These are phyloP conservation scores for Taurulus bubalis DNA, from an alignment of 2,113 vertebrate genomes.

Conservation along the genomic window DNA sequence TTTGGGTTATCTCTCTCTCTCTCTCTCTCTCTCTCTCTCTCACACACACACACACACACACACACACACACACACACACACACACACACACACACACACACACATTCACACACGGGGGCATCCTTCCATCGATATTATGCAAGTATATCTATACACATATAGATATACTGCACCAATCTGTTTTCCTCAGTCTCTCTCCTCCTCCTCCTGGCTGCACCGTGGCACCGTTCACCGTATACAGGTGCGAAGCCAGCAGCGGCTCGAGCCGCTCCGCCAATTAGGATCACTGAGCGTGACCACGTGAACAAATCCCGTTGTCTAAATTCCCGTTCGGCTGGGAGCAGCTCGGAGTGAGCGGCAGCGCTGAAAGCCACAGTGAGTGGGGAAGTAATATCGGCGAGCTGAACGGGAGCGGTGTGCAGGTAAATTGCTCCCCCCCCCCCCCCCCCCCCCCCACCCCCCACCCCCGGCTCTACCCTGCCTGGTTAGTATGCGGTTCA, in stretches of 20 bases:
- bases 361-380: slow-evolving; percentile 59
- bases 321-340: slow-evolving; percentile 72
- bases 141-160: background rate
- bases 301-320: slow-evolving; percentile 80
- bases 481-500: background rate
- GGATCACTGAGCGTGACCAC: slow-evolving; percentile 72
- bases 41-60: background rate
- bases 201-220: background rate
- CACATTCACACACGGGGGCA: background rate
- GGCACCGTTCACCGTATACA: slow-evolving; percentile 49
- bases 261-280: slow-evolving; percentile 75
- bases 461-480: no score
- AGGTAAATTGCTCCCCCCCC: slow-evolving; percentile 65
- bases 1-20: background rate
- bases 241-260: slow-evolving; percentile 64
- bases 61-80: background rate
- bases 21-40: background rate
- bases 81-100: background rate
- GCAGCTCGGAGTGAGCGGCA: slow-evolving; percentile 61
- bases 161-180: slow-evolving; percentile 16
- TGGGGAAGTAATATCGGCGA: slow-evolving; percentile 63
- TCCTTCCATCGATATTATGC: background rate
- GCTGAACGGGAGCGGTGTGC: slow-evolving; percentile 54
- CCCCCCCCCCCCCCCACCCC: background rate
- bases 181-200: background rate